Evolutionary conservation across 2,888 invertebrate genomes (phyloP).

Genomic region (Nephrotoma appendiculata): DNA sequence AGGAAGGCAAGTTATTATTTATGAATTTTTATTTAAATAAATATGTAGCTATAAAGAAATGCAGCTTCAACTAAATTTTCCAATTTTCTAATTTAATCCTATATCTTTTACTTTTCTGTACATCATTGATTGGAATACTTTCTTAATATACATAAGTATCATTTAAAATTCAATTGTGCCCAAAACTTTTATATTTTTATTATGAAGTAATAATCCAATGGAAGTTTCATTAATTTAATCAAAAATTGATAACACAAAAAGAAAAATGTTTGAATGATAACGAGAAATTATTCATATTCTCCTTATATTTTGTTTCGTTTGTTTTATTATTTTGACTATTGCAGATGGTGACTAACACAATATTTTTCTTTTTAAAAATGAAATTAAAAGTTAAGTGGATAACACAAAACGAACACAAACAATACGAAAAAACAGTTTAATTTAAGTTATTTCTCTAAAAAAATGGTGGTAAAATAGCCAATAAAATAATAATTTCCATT

Average conservation of each 20-base stretch:
- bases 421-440: neutral
- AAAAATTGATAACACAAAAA: neutral
- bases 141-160: neutral
- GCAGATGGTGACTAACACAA: neutral
- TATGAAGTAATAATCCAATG: neutral
- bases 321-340: neutral
- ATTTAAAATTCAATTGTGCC: neutral
- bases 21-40: neutral
- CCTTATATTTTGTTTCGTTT: neutral
- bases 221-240: neutral
- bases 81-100: neutral
- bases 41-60: too few relatives aligned
- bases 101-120: neutral
- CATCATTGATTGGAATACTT: neutral
- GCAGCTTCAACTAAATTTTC: neutral
- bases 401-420: neutral
- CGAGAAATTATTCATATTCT: neutral
- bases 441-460: neutral
- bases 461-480: neutral
- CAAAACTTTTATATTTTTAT: neutral
- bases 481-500: neutral
- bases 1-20: slow-evolving; percentile 51
- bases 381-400: neutral
- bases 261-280: neutral
- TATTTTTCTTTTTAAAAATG: neutral